Evolutionary conservation across 2,888 invertebrate species (phyloP).

Genomic region (Eupithecia dodoneata): DNA sequence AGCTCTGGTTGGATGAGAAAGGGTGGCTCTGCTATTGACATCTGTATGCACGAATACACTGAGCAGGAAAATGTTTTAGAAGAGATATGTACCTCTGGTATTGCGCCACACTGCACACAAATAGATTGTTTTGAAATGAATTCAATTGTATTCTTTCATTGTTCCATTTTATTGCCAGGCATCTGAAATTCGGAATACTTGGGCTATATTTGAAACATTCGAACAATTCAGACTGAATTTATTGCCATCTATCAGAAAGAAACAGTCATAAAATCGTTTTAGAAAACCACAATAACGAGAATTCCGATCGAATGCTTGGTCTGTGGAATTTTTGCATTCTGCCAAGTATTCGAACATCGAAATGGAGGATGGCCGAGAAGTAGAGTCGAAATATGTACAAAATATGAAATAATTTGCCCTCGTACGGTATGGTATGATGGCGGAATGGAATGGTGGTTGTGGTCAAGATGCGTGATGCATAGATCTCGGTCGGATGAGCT

Average conservation of each 20-base stretch:
- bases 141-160: constrained; percentile 10
- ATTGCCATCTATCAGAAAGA: constrained; percentile 41
- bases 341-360: constrained; percentile 34
- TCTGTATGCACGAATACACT: constrained; percentile 28
- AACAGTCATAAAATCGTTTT: constrained; percentile 36
- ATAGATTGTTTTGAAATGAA: constrained; percentile 5
- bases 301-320: constrained; percentile 34
- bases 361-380: constrained; percentile 10
- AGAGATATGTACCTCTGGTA: neutral
- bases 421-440: constrained; percentile 19
- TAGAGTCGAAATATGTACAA: constrained; percentile 26
- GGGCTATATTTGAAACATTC: constrained; percentile 16
- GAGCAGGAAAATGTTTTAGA: neutral
- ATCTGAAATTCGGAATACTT: constrained; percentile 9
- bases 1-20: constrained; percentile 15
- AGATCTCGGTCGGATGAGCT: constrained; percentile 37
- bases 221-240: constrained; percentile 24
- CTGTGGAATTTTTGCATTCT: constrained; percentile 37
- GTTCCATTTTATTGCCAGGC: constrained; percentile 26
- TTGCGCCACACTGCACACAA: constrained; percentile 5
- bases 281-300: constrained; percentile 34
- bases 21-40: constrained; percentile 41
- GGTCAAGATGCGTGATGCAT: constrained; percentile 54
- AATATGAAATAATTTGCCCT: no score
- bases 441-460: constrained; percentile 34